phyloP scores from a whole-genome alignment of 2,888 invertebrate species.

The Strigamia maritima region DNA sequence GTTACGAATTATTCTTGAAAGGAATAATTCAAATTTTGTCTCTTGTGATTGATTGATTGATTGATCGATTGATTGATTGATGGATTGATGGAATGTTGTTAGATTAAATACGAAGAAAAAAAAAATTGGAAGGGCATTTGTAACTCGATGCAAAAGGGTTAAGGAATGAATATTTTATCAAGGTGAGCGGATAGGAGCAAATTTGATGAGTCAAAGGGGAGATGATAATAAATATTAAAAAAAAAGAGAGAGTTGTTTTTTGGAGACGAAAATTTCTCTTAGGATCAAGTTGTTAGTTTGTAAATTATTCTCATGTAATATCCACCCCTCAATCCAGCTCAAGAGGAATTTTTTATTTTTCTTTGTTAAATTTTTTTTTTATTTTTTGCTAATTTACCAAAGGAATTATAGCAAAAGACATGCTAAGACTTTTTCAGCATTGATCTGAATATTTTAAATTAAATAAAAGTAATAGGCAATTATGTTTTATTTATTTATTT shows the following conservation, averaged over 20 bases:
- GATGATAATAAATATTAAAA: too few species aligned
- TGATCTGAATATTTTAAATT: background rate
- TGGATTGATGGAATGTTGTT: too few species aligned
- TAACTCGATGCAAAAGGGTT: too few species aligned
- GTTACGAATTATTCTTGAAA: conserved; percentile 41
- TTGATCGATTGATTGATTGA: too few species aligned
- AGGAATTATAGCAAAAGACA: too few species aligned
- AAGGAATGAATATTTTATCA: too few species aligned
- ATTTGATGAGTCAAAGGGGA: too few species aligned
- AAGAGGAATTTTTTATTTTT: background rate
- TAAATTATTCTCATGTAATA: background rate
- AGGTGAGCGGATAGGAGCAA: too few species aligned
- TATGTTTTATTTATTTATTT: background rate
- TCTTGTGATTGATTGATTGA: background rate
- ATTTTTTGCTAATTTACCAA: background rate
- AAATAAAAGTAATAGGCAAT: too few species aligned
- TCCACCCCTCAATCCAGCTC: background rate
- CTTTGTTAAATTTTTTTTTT: too few species aligned
- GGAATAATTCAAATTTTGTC: conserved; percentile 38
- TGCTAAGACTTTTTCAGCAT: background rate
- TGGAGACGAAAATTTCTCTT: background rate
- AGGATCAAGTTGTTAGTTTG: background rate
- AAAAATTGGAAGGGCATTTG: background rate
- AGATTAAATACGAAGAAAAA: background rate
- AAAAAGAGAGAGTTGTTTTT: too few species aligned